Evolutionary conservation across 2,797 vertebrate species (phyloP).

Genomic region (Syngnathus acus): DNA sequence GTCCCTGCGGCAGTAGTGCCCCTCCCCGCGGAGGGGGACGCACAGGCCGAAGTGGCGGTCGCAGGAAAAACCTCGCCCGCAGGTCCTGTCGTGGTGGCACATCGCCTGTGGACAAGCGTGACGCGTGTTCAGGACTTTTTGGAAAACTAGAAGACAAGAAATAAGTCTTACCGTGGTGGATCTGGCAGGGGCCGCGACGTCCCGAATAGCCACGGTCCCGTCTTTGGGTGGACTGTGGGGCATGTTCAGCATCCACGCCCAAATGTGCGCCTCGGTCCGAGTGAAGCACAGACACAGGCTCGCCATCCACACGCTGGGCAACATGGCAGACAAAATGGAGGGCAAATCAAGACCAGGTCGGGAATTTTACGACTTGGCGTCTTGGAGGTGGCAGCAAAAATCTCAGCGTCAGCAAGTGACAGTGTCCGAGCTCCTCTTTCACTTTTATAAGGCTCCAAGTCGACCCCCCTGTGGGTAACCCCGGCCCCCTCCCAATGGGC

Average conservation of each 20-base stretch:
- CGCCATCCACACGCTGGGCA: slow-evolving; percentile 43
- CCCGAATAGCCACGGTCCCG: slow-evolving; percentile 36
- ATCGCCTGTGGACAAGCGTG: slow-evolving; percentile 23
- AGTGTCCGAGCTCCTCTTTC: slow-evolving; percentile 25
- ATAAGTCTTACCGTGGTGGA: slow-evolving; percentile 48
- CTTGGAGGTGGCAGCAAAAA: neutral
- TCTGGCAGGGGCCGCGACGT: slow-evolving; percentile 30
- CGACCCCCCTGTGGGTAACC: slow-evolving; percentile 11
- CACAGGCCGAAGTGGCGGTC: slow-evolving; percentile 82
- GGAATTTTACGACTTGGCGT: neutral
- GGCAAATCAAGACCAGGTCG: neutral
- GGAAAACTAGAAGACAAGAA: neutral
- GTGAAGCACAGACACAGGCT: slow-evolving; percentile 48
- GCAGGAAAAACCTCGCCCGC: slow-evolving; percentile 71
- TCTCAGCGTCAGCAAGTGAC: slow-evolving; percentile 1
- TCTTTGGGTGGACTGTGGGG: slow-evolving; percentile 68
- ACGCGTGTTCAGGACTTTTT: neutral
- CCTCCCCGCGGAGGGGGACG: slow-evolving; percentile 66
- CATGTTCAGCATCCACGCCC: slow-evolving; percentile 80
- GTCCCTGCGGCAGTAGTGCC: slow-evolving; percentile 76
- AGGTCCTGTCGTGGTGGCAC: slow-evolving; percentile 68
- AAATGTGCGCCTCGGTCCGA: slow-evolving; percentile 60
- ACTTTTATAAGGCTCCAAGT: slow-evolving; percentile 59
- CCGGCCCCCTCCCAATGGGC: slow-evolving; percentile 15
- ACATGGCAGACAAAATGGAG: slow-evolving; percentile 36